A percentile compares a stretch with the other conserved stretches of the same genome.
These are phyloP conservation scores for Rhynchopsitta pachyrhyncha DNA, from an alignment of 2,113 vertebrate species.

Conservation along the genomic window DNA sequence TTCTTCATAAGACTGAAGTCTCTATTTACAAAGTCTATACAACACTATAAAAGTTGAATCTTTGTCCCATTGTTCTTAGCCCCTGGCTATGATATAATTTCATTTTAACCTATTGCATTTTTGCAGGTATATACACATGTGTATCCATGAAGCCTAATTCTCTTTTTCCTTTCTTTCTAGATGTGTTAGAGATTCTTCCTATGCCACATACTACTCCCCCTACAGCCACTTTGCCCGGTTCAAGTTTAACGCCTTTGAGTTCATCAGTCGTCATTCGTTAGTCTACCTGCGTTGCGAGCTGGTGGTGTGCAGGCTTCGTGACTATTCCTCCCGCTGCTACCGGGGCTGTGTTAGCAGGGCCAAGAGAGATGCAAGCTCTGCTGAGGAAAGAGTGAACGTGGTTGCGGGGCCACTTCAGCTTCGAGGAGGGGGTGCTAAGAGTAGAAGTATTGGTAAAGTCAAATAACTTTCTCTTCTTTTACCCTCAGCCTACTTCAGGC, in stretches of 20 bases:
- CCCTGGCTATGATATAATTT: fast-evolving
- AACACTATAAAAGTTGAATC: background rate
- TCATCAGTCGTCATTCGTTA: constrained; percentile 27
- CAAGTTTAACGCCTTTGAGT: constrained; percentile 70
- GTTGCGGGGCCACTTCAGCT: constrained; percentile 62
- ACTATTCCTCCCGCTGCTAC: constrained; percentile 67
- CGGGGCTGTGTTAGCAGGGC: constrained; percentile 46
- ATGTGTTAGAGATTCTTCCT: constrained; percentile 69
- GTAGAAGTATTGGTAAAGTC: background rate
- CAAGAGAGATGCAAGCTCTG: constrained; percentile 57
- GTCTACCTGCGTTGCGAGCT: constrained; percentile 75
- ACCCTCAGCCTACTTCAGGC: fast-evolving
- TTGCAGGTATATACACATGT: fast-evolving
- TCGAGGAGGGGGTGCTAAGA: background rate
- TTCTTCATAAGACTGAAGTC: background rate
- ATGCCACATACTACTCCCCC: background rate
- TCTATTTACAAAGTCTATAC: background rate
- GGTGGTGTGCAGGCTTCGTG: constrained; percentile 58
- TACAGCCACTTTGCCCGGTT: constrained; percentile 42
- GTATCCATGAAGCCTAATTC: background rate
- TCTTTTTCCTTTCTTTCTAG: background rate
- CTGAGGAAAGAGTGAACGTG: constrained; percentile 33
- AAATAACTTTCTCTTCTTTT: background rate
- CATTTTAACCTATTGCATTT: background rate
- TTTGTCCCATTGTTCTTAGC: background rate